Conservation (phyloP, 2,888 invertebrate genomes). For the Metellina segmentata region DNA sequence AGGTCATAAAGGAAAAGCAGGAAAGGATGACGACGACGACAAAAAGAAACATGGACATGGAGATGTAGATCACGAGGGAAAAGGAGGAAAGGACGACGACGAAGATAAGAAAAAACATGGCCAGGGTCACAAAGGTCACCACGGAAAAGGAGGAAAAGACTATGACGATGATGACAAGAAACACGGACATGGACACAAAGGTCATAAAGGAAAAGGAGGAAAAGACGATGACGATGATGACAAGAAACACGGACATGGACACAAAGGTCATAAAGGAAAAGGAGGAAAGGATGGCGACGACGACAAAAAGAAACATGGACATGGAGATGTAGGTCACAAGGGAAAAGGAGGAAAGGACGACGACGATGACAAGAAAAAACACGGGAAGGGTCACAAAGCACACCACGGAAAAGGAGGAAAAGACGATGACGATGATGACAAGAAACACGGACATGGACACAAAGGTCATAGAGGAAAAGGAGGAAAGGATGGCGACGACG, state of each 20-base stretch:
- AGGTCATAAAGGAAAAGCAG: not conserved
- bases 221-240: not conserved
- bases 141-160: not conserved
- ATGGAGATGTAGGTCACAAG: not conserved
- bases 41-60: not conserved
- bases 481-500: not conserved
- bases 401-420: not conserved
- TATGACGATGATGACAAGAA: not conserved
- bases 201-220: not conserved
- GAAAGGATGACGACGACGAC: not conserved
- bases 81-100: not conserved
- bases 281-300: not conserved
- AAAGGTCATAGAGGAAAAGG: slow-evolving; percentile 7
- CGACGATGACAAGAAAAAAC: not conserved
- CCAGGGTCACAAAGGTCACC: not conserved
- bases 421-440: not conserved
- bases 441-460: not conserved
- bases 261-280: not conserved
- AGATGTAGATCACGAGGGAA: not conserved
- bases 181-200: not conserved
- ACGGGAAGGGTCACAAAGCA: too few species aligned
- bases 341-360: not conserved
- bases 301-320: not conserved
- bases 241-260: not conserved
- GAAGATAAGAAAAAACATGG: not conserved